phyloP scores from a whole-genome alignment of 1,140 invertebrate genomes.

The Eciton burchellii region DNA sequence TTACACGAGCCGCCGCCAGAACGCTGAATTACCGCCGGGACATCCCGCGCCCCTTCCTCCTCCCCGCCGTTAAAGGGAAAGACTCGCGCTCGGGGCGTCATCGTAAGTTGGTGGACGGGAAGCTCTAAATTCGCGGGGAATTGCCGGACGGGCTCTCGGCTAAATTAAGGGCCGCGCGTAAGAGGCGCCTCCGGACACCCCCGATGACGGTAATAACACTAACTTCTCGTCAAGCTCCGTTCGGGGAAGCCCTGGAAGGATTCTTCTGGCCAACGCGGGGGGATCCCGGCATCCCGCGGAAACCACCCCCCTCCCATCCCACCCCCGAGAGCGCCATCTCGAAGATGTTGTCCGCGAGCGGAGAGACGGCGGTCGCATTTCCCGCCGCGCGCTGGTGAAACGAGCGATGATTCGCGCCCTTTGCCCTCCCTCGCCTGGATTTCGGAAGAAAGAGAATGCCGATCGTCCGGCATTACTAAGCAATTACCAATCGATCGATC shows the following conservation, averaged over 20 bases:
- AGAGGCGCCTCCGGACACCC: slow-evolving; percentile 71
- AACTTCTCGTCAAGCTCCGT: slow-evolving; percentile 78
- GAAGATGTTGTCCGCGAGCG: slow-evolving; percentile 16
- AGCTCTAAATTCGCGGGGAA: slow-evolving; percentile 71
- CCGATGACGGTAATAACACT: slow-evolving; percentile 81
- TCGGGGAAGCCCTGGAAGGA: slow-evolving; percentile 57
- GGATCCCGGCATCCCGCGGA: slow-evolving; percentile 26
- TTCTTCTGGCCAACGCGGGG: slow-evolving; percentile 35
- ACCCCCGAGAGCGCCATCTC: slow-evolving; percentile 15
- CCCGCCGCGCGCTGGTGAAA: no score
- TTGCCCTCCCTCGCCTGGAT: not conserved
- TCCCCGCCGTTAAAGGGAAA: not conserved
- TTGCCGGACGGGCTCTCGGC: slow-evolving; percentile 61
- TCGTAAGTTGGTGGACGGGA: slow-evolving; percentile 45
- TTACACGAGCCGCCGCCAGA: slow-evolving; percentile 5
- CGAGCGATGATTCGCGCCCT: not conserved
- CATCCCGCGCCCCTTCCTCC: no score
- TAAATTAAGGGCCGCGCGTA: slow-evolving; percentile 76
- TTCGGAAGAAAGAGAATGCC: not conserved
- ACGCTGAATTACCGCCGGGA: slow-evolving; percentile 9
- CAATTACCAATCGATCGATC: slow-evolving; percentile 25
- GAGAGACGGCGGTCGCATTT: slow-evolving; percentile 43
- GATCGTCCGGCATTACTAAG: not conserved
- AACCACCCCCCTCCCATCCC: no score
- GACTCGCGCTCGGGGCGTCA: slow-evolving; percentile 24